These are phyloP conservation scores for Telenomus remus DNA, from an alignment of 1,140 invertebrate genomes.

Conservation along the genomic window DNA sequence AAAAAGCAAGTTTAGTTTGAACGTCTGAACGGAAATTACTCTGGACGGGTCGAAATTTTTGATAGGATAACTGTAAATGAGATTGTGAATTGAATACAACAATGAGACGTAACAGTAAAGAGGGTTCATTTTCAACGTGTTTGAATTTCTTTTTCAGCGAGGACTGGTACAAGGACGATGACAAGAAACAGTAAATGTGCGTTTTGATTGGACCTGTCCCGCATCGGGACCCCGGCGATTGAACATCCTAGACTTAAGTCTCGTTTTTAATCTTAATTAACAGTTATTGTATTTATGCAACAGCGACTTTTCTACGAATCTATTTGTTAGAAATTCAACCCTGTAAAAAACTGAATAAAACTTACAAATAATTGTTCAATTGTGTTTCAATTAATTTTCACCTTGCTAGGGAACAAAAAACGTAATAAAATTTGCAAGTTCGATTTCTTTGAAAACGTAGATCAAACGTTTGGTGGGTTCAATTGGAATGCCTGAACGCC, in stretches of 20 bases:
- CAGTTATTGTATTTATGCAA: conserved; percentile 53
- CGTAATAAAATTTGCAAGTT: too few relatives aligned
- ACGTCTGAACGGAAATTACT: background rate
- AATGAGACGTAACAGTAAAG: conserved; percentile 17
- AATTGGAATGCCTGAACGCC: conserved; percentile 18
- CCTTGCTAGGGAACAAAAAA: too few relatives aligned
- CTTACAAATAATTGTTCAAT: conserved; percentile 8
- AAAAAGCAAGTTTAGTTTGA: background rate
- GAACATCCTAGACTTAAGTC: conserved; percentile 34
- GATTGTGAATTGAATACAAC: background rate
- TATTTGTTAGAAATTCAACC: conserved; percentile 31
- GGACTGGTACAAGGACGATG: conserved; percentile 89
- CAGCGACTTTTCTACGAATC: conserved; percentile 41
- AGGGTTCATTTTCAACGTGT: conserved; percentile 7
- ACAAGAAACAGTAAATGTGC: conserved; percentile 64
- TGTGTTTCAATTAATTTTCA: background rate
- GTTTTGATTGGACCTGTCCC: conserved; percentile 67
- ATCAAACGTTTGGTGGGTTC: conserved; percentile 14
- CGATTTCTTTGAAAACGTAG: background rate
- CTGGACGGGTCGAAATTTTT: background rate
- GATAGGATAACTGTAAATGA: background rate
- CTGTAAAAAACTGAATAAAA: conserved; percentile 1
- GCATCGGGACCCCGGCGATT: conserved; percentile 69
- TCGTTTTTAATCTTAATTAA: conserved; percentile 47
- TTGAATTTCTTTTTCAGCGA: conserved; percentile 79